Evolutionary conservation across 2,797 vertebrate genomes (phyloP).

Genomic region (Melanotaenia pygmaea): DNA sequence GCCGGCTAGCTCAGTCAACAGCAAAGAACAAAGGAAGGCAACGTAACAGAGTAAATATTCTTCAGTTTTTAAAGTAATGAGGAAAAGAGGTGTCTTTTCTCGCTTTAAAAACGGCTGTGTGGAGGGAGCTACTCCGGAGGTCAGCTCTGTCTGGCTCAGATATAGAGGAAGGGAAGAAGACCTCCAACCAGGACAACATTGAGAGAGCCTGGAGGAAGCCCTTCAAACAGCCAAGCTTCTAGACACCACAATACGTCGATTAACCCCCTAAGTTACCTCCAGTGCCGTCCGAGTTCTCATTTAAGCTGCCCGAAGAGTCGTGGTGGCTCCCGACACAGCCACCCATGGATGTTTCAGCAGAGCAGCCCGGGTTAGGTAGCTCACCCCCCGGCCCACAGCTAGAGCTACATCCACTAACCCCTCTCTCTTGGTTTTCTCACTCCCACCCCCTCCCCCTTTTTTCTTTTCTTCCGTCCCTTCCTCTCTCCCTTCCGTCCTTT

Average conservation of each 20-base stretch:
- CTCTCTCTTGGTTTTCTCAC: slow-evolving; percentile 45
- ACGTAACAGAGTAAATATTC: slow-evolving; percentile 16
- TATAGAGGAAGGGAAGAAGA: slow-evolving; percentile 18
- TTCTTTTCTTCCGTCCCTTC: slow-evolving; percentile 14
- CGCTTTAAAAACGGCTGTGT: slow-evolving; percentile 21
- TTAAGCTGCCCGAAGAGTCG: slow-evolving; percentile 97
- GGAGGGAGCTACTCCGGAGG: slow-evolving; percentile 3
- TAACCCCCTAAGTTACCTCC: slow-evolving; percentile 85
- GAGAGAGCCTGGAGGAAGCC: slow-evolving; percentile 41
- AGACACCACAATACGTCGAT: background rate
- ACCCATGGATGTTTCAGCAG: slow-evolving; percentile 92
- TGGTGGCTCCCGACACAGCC: slow-evolving; percentile 99
- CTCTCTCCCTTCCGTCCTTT: slow-evolving; percentile 33
- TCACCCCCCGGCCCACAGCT: slow-evolving; percentile 80
- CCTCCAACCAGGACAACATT: slow-evolving; percentile 62
- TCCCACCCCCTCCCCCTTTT: slow-evolving; percentile 1
- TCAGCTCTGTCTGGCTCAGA: slow-evolving; percentile 41
- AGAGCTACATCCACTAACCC: slow-evolving; percentile 72
- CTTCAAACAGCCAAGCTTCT: slow-evolving; percentile 5
- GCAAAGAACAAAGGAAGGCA: slow-evolving; percentile 68
- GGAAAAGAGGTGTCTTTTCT: slow-evolving; percentile 6
- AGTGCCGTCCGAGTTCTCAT: slow-evolving; percentile 97
- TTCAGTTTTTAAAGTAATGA: slow-evolving; percentile 33
- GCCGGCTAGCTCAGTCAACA: slow-evolving; percentile 64
- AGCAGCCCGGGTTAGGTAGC: slow-evolving; percentile 79